Percentiles rank a stretch among this genome's conserved stretches.
phyloP scores from a whole-genome alignment of 2,113 vertebrate species.

The Amazona vittata region DNA sequence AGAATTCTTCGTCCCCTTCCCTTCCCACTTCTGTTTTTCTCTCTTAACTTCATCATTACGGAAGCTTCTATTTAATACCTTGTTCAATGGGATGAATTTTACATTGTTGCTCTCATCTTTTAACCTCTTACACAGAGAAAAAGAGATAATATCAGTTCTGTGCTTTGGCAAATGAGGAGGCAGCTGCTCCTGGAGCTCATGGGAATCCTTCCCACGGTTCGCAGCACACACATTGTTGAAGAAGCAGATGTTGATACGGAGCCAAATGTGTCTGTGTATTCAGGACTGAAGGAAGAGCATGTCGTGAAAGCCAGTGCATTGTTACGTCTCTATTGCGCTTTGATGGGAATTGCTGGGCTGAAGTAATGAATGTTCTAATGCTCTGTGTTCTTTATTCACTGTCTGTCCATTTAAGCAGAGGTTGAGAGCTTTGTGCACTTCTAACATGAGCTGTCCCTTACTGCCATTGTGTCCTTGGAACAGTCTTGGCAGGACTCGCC shows the following conservation, averaged over 20 bases:
- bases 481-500: no score
- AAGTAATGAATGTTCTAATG: conserved; percentile 77
- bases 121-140: conserved; percentile 81
- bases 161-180: conserved; percentile 97
- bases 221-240: conserved; percentile 84
- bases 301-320: conserved; percentile 97
- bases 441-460: neutral
- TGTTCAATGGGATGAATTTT: neutral
- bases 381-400: neutral
- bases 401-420: neutral
- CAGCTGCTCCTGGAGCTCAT: conserved; percentile 95
- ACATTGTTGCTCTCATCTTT: neutral
- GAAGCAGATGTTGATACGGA: conserved; percentile 80
- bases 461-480: neutral
- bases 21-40: neutral
- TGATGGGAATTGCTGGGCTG: conserved; percentile 98
- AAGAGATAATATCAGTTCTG: conserved; percentile 89
- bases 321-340: conserved; percentile 92
- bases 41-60: neutral
- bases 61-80: rapidly evolving
- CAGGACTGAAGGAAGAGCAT: conserved; percentile 92
- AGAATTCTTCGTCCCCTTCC: neutral
- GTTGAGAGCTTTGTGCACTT: neutral
- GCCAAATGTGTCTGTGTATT: conserved; percentile 83
- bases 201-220: conserved; percentile 92